Evolutionary conservation across 2,113 vertebrate species (phyloP).

Genomic region (Pholis gunnellus): DNA sequence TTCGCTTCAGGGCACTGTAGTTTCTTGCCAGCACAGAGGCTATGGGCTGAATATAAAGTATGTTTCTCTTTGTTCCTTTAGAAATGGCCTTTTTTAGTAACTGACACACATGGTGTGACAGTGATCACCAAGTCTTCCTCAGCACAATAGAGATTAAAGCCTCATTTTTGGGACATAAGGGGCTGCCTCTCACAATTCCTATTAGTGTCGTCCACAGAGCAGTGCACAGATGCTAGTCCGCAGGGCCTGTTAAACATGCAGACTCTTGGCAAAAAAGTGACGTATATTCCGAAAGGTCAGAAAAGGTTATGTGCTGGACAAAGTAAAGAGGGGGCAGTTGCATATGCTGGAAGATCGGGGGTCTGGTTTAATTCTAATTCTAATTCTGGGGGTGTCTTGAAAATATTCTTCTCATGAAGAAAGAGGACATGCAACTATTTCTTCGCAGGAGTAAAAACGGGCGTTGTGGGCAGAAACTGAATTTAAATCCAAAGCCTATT

Average conservation of each 20-base stretch:
- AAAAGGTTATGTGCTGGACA: conserved; percentile 68
- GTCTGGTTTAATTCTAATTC: conserved; percentile 6
- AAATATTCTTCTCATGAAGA: not conserved
- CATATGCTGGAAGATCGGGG: conserved; percentile 22
- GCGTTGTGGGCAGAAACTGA: not conserved
- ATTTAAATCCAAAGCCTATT: not conserved
- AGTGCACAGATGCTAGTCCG: conserved; percentile 71
- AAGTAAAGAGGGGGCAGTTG: conserved; percentile 16
- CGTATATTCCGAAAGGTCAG: conserved; percentile 72
- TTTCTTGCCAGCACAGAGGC: conserved; percentile 68
- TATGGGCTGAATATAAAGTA: conserved; percentile 76
- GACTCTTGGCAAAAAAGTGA: conserved; percentile 53
- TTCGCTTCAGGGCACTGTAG: conserved; percentile 79
- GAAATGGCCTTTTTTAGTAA: conserved; percentile 51
- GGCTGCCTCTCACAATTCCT: conserved; percentile 39
- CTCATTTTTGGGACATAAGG: conserved; percentile 28
- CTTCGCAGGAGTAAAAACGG: not conserved
- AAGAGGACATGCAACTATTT: not conserved
- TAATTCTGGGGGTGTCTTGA: not conserved
- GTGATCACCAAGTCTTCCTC: conserved; percentile 28
- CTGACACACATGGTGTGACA: conserved; percentile 32
- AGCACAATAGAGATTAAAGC: conserved; percentile 5
- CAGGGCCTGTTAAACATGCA: conserved; percentile 70
- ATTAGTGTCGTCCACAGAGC: conserved; percentile 25
- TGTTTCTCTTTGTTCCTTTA: conserved; percentile 52